Conservation (phyloP, 1,140 invertebrate genomes). For the Pollicipes pollicipes region DNA sequence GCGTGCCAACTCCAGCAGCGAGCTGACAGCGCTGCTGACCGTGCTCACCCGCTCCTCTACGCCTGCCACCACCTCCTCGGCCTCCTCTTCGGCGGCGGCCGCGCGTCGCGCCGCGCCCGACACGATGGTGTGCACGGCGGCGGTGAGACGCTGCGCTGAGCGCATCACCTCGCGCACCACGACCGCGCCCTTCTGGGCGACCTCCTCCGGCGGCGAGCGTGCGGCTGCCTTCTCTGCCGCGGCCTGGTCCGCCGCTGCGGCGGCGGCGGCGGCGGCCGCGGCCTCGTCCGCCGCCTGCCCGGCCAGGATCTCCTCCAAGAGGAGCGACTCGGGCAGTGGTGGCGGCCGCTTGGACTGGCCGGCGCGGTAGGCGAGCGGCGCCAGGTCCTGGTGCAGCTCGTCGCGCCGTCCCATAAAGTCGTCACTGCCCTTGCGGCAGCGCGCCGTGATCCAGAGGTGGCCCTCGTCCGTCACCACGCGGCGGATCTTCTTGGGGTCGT, state of each 20-base stretch:
- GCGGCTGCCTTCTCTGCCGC: too few species aligned
- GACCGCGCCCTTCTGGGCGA: too few species aligned
- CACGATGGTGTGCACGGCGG: background rate
- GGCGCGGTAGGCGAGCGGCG: background rate
- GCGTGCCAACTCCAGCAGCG: background rate
- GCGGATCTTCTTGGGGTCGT: background rate
- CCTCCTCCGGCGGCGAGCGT: background rate
- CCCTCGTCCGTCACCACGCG: background rate
- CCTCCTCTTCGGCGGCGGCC: background rate
- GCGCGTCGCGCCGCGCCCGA: background rate
- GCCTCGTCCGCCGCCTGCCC: too few species aligned
- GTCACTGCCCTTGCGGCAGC: background rate
- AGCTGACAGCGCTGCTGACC: background rate
- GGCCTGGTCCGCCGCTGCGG: too few species aligned
- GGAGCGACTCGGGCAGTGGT: background rate
- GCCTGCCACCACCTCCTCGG: background rate
- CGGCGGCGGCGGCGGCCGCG: too few species aligned
- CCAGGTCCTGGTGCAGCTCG: background rate
- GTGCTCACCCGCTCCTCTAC: background rate
- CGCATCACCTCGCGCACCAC: background rate
- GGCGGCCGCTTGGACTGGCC: background rate
- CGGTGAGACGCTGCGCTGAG: background rate
- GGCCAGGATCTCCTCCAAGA: background rate
- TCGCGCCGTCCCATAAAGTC: background rate
- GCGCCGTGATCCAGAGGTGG: background rate